Evolutionary conservation across 1,140 invertebrate species (phyloP).

Genomic region (Panagrolaimus sp.): DNA sequence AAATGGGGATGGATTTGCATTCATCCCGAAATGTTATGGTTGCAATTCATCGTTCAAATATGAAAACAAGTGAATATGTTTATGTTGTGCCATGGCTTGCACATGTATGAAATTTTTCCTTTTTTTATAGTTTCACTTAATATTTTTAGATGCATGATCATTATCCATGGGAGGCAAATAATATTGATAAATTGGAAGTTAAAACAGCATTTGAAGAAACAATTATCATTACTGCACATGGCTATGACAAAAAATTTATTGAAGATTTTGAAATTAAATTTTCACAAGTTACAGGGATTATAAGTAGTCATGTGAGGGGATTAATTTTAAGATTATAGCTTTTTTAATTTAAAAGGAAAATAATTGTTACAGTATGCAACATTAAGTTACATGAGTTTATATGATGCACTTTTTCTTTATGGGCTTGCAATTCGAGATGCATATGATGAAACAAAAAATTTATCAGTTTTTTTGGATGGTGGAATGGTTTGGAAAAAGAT

Average conservation of each 20-base stretch:
- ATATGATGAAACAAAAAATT: slow-evolving; percentile 51
- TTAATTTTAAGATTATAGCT: no score
- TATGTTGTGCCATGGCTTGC: slow-evolving; percentile 58
- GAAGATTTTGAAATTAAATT: slow-evolving; percentile 56
- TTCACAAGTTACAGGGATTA: slow-evolving; percentile 52
- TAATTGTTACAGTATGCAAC: slow-evolving; percentile 54
- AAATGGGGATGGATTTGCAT: slow-evolving; percentile 59
- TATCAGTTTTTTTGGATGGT: slow-evolving; percentile 49
- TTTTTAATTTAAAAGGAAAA: background rate
- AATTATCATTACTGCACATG: slow-evolving; percentile 57
- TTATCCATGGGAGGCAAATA: slow-evolving; percentile 57
- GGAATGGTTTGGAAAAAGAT: slow-evolving; percentile 54
- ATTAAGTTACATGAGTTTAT: slow-evolving; percentile 54
- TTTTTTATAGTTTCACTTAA: slow-evolving; percentile 3
- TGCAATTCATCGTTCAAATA: slow-evolving; percentile 43
- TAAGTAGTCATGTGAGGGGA: slow-evolving; percentile 47
- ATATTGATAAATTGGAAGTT: slow-evolving; percentile 56
- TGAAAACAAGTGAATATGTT: slow-evolving; percentile 55
- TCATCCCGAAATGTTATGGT: slow-evolving; percentile 50
- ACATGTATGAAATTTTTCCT: slow-evolving; percentile 40
- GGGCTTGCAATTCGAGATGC: slow-evolving; percentile 57
- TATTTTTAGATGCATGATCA: slow-evolving; percentile 54
- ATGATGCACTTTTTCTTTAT: slow-evolving; percentile 57
- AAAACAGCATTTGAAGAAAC: slow-evolving; percentile 52
- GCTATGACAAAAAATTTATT: slow-evolving; percentile 59